phyloP scores from a whole-genome alignment of 2,113 vertebrate species.

The Bungarus multicinctus region DNA sequence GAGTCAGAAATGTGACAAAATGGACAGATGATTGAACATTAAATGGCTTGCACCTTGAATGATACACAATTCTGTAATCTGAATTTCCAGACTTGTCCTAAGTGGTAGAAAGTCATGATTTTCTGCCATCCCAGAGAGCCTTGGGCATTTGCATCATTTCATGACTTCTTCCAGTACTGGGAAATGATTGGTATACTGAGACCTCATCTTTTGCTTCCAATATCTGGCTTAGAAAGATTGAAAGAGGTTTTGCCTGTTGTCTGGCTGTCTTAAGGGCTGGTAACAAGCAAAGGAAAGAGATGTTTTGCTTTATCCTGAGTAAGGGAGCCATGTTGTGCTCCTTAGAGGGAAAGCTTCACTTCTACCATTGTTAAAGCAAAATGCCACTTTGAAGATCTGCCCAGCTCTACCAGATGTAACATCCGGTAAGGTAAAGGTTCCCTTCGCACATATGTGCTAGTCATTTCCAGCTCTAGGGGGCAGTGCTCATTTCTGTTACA shows the following conservation, averaged over 20 bases:
- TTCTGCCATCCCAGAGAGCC: not conserved
- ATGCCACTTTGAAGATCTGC: not conserved
- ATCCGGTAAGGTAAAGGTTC: not conserved
- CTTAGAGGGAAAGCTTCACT: not conserved
- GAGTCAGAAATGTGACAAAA: not conserved
- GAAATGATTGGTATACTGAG: not conserved
- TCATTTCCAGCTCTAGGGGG: too few species aligned
- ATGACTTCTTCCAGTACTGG: not conserved
- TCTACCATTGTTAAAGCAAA: not conserved
- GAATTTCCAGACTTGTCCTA: not conserved
- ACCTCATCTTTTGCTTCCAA: not conserved
- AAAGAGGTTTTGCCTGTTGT: not conserved
- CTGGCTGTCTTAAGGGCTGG: not conserved
- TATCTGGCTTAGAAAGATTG: not conserved
- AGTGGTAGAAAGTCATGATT: not conserved
- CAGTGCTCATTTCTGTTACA: too few species aligned
- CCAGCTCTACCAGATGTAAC: not conserved
- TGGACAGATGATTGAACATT: not conserved
- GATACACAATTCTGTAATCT: not conserved
- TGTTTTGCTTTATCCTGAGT: not conserved
- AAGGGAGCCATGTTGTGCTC: not conserved
- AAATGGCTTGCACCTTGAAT: not conserved
- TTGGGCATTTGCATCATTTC: not conserved
- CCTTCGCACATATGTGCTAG: too few species aligned
- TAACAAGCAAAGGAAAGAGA: not conserved